A percentile compares a stretch with the other conserved stretches of the same genome.
phyloP scores from a whole-genome alignment of 2,888 invertebrate species.

The Artemia sinica region DNA sequence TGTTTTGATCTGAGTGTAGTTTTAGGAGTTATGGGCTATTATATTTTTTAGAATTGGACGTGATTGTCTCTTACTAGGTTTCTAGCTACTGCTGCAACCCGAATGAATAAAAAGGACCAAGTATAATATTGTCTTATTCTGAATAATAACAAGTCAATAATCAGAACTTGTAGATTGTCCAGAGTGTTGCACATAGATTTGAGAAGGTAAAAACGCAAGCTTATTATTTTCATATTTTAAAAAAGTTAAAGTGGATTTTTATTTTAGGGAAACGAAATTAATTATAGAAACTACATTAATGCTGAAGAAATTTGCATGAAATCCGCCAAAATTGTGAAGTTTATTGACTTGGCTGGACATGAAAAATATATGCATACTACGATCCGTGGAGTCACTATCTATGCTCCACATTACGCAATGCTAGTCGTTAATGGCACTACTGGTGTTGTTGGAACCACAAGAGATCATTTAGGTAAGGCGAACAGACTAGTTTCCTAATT shows the following conservation, averaged over 20 bases:
- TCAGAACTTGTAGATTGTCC: no score
- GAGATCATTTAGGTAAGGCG: constrained; percentile 67
- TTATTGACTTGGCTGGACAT: constrained; percentile 90
- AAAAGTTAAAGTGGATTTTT: neutral
- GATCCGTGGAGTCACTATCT: constrained; percentile 78
- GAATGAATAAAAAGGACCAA: no score
- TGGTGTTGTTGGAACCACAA: constrained; percentile 61
- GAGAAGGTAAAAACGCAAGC: neutral
- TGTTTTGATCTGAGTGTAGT: no score
- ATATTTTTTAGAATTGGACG: no score
- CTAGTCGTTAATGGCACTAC: constrained; percentile 63
- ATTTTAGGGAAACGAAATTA: constrained; percentile 57
- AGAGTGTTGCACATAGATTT: constrained; percentile 15
- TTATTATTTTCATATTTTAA: neutral
- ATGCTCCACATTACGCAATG: constrained; percentile 80
- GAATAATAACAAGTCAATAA: no score
- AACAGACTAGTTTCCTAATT: constrained; percentile 30
- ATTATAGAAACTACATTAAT: constrained; percentile 66
- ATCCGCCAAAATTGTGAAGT: constrained; percentile 79
- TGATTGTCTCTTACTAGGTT: no score
- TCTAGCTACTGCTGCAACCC: no score
- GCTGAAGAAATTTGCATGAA: constrained; percentile 83
- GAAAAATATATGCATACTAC: constrained; percentile 89
- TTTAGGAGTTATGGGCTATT: no score
- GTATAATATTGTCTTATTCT: no score